Conservation (phyloP, 2,888 invertebrate genomes). For the Anaspis maculata region DNA sequence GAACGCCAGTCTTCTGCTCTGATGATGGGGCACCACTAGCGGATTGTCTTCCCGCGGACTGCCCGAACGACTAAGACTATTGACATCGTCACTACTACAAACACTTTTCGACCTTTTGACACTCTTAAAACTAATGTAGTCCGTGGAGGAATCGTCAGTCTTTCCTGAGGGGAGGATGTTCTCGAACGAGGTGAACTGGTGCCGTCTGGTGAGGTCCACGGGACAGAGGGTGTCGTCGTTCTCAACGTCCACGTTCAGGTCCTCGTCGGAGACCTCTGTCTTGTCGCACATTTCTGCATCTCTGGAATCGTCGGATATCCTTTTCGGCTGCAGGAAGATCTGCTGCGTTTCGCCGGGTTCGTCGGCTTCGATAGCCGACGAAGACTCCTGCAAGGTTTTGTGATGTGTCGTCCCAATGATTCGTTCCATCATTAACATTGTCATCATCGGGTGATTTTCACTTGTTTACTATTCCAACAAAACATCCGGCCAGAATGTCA, state of each 20-base stretch:
- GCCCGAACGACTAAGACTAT: slow-evolving; percentile 37
- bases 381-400: no score
- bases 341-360: slow-evolving; percentile 27
- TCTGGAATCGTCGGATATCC: slow-evolving; percentile 38
- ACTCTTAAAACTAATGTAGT: slow-evolving; percentile 29
- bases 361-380: slow-evolving; percentile 19
- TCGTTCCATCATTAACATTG: slow-evolving; percentile 47
- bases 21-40: slow-evolving; percentile 45
- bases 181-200: slow-evolving; percentile 33
- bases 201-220: slow-evolving; percentile 41
- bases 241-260: slow-evolving; percentile 40
- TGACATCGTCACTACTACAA: slow-evolving; percentile 41
- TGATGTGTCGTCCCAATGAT: slow-evolving; percentile 30
- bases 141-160: slow-evolving; percentile 26
- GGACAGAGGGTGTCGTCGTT: slow-evolving; percentile 39
- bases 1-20: slow-evolving; percentile 61
- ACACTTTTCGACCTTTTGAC: slow-evolving; percentile 41
- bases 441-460: slow-evolving; percentile 34
- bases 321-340: slow-evolving; percentile 34
- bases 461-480: no score
- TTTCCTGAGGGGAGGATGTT: slow-evolving; percentile 25
- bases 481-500: not conserved
- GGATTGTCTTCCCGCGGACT: slow-evolving; percentile 36
- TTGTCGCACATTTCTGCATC: slow-evolving; percentile 38
- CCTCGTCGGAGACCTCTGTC: slow-evolving; percentile 30